A percentile compares a stretch with the other conserved stretches of the same genome.
phyloP scores from a whole-genome alignment of 2,113 vertebrate genomes.

The Halcyon malimbica region DNA sequence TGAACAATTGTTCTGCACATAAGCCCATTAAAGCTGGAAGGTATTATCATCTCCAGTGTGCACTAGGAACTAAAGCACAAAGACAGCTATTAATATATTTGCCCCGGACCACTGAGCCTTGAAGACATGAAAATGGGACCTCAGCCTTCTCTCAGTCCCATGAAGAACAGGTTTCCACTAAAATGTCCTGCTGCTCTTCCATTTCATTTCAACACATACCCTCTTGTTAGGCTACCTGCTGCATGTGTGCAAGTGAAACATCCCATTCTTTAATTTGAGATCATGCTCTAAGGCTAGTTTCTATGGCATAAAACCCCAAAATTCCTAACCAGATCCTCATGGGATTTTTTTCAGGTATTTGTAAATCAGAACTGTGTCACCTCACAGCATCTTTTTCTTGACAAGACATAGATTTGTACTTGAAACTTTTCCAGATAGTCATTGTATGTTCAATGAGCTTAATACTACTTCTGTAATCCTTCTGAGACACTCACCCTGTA shows the following conservation, averaged over 20 bases:
- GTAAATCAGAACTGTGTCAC: not conserved
- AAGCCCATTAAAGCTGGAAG: not conserved
- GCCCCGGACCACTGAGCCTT: not conserved
- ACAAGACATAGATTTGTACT: not conserved
- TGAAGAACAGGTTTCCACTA: not conserved
- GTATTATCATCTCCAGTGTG: not conserved
- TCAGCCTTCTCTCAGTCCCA: fast-evolving
- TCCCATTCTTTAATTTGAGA: not conserved
- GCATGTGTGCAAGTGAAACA: not conserved
- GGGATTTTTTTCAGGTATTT: not conserved
- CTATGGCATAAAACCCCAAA: not conserved
- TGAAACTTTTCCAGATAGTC: not conserved
- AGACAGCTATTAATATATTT: not conserved
- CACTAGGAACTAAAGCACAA: not conserved
- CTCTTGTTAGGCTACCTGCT: fast-evolving
- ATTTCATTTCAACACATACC: not conserved
- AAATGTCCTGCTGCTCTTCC: not conserved
- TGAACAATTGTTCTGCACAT: not conserved
- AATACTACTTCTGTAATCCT: not conserved
- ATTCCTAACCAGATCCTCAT: not conserved
- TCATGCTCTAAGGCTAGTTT: not conserved
- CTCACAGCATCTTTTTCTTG: not conserved
- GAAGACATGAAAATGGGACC: not conserved
- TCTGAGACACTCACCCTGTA: not conserved
- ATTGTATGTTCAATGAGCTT: not conserved